Percentiles rank a stretch among this genome's conserved stretches.
phyloP scores from a whole-genome alignment of 35 echinoderm and acorn worm genomes.

The Strongylocentrotus purpuratus region DNA sequence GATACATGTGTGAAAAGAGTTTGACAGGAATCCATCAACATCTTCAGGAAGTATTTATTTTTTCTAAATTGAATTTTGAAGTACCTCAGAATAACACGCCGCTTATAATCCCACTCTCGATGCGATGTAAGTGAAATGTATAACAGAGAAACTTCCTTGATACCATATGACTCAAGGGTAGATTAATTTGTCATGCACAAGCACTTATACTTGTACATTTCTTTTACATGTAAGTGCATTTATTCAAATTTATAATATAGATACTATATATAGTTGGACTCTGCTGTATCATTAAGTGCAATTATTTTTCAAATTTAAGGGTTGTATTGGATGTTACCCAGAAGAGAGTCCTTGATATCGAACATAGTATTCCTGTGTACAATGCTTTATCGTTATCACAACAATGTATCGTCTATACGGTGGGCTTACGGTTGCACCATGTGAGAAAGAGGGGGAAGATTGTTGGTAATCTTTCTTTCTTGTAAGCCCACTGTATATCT shows the following conservation, averaged over 20 bases:
- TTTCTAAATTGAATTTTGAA: neutral
- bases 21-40: neutral
- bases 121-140: neutral
- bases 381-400: no score
- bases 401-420: no score
- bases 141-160: neutral
- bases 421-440: no score
- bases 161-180: neutral
- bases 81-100: neutral
- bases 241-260: neutral
- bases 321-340: no score
- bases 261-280: neutral
- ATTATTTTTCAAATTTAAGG: neutral
- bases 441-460: no score
- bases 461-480: no score
- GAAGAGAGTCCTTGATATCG: no score
- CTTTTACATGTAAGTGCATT: neutral
- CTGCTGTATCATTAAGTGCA: neutral
- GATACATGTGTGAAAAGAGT: neutral
- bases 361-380: no score
- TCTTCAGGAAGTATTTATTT: constrained; percentile 12
- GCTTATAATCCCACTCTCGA: neutral
- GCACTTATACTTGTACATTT: neutral
- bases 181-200: neutral
- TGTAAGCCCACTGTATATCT: no score